A percentile compares a stretch with the other conserved stretches of the same genome.
Conservation (phyloP, 2,888 invertebrate genomes). For the Sesamia inferens region DNA sequence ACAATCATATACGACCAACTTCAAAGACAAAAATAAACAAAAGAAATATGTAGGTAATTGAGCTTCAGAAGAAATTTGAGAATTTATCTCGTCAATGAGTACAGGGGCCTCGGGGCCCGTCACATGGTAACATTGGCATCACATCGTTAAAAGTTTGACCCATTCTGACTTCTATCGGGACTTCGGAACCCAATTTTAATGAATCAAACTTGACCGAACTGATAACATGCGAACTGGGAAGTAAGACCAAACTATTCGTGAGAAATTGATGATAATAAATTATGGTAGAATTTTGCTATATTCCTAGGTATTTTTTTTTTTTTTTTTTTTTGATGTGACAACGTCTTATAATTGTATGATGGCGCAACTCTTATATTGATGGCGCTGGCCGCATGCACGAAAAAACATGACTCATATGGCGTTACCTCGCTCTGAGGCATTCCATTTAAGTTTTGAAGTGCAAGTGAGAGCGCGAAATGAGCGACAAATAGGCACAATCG, state of each 20-base stretch:
- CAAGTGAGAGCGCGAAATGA: no score
- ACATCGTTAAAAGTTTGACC: slow-evolving; percentile 61
- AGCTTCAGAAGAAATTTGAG: slow-evolving; percentile 34
- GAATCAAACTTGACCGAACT: slow-evolving; percentile 56
- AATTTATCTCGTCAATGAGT: slow-evolving; percentile 33
- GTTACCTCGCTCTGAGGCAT: no score
- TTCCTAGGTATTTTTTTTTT: slow-evolving; percentile 2
- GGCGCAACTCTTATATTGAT: no score
- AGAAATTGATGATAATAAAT: slow-evolving; percentile 46
- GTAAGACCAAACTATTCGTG: slow-evolving; percentile 39
- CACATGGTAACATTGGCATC: slow-evolving; percentile 31
- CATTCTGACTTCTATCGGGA: slow-evolving; percentile 40
- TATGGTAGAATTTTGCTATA: slow-evolving; percentile 1
- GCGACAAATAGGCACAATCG: no score
- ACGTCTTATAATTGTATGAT: no score
- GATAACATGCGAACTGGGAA: slow-evolving; percentile 40
- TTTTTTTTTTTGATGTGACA: no score
- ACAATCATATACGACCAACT: slow-evolving; percentile 7
- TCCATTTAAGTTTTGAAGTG: no score
- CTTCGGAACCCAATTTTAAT: slow-evolving; percentile 60
- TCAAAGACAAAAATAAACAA: slow-evolving; percentile 8
- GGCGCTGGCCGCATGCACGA: no score
- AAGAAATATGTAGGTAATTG: slow-evolving; percentile 10
- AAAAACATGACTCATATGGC: no score
- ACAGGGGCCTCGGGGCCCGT: slow-evolving; percentile 17